Conservation (phyloP, 2,888 invertebrate genomes). For the Cataglyphis albicans region DNA sequence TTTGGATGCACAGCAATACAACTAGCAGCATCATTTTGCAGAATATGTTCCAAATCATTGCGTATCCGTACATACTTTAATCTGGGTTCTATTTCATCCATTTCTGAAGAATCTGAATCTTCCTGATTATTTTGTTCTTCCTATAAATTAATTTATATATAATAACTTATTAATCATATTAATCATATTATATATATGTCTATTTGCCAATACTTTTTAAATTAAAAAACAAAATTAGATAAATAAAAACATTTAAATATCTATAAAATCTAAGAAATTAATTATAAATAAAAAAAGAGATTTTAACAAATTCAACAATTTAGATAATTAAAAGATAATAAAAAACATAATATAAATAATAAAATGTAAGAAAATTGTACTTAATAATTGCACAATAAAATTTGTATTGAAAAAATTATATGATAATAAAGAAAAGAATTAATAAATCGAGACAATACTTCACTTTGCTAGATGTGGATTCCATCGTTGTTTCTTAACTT, state of each 20-base stretch:
- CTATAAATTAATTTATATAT: slow-evolving; percentile 69
- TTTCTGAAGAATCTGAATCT: slow-evolving; percentile 85
- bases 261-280: not conserved
- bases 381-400: not conserved
- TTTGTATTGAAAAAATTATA: not conserved
- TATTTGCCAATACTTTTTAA: not conserved
- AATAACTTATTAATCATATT: not conserved
- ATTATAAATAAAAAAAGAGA: slow-evolving; percentile 8
- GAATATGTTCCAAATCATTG: slow-evolving; percentile 94
- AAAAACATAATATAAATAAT: not conserved
- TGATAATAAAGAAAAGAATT: slow-evolving; percentile 2
- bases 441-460: not conserved
- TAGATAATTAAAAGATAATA: not conserved
- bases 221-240: not conserved
- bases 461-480: slow-evolving; percentile 75
- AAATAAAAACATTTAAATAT: not conserved
- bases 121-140: slow-evolving; percentile 81
- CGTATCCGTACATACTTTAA: slow-evolving; percentile 96
- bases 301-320: not conserved
- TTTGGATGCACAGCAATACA: slow-evolving; percentile 97
- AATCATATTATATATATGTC: not conserved
- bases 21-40: slow-evolving; percentile 95
- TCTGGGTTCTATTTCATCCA: slow-evolving; percentile 93
- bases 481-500: slow-evolving; percentile 62
- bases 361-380: not conserved